phyloP scores from a whole-genome alignment of 1,140 invertebrate genomes.

The Bombus confusus region DNA sequence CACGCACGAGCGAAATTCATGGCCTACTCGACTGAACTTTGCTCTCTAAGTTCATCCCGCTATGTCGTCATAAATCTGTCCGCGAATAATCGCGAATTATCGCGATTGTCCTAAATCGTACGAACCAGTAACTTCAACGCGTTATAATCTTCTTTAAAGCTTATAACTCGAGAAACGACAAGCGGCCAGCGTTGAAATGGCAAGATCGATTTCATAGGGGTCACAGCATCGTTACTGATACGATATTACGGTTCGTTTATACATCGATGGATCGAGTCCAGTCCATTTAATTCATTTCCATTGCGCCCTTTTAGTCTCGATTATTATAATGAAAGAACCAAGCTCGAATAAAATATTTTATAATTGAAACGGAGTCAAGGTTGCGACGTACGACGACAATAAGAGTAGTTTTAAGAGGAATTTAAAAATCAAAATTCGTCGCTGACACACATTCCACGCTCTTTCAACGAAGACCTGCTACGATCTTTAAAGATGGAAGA shows the following conservation, averaged over 20 bases:
- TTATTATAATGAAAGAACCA: neutral
- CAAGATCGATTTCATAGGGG: conserved; percentile 37
- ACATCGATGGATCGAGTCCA: neutral
- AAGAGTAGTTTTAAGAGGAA: too few species aligned
- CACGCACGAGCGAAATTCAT: neutral
- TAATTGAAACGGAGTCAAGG: too few species aligned
- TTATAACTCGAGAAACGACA: neutral
- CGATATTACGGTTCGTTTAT: conserved; percentile 23
- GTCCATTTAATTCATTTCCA: neutral
- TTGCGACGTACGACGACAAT: too few species aligned
- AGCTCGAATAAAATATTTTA: neutral
- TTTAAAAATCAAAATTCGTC: too few species aligned
- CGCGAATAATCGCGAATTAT: neutral
- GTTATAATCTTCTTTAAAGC: neutral
- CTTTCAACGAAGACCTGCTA: neutral
- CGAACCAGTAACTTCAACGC: neutral
- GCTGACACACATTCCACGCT: neutral
- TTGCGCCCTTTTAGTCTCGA: neutral
- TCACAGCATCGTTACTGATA: conserved; percentile 15
- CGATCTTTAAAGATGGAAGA: neutral
- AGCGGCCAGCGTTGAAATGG: neutral
- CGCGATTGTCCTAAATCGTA: neutral
- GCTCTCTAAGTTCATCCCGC: neutral
- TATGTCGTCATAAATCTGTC: neutral
- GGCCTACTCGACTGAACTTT: neutral